A percentile compares a stretch with the other conserved stretches of the same genome.
phyloP scores from a whole-genome alignment of 2,113 vertebrate genomes.

The Rhadina sibilatrix region DNA sequence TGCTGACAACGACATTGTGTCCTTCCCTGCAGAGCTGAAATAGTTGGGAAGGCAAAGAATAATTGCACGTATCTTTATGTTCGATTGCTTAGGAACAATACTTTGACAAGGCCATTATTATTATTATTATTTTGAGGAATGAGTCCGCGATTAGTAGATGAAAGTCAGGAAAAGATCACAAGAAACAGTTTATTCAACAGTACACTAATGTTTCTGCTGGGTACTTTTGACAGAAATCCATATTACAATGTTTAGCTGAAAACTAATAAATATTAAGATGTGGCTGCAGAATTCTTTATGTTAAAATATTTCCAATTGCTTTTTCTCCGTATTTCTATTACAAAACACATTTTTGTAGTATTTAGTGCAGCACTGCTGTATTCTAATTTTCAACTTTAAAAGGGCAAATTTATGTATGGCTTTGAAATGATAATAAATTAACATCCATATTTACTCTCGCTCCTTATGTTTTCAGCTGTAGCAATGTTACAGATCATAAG shows the following conservation, averaged over 20 bases:
- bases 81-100: not conserved
- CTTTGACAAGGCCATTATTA: not conserved
- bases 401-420: not conserved
- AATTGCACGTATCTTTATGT: not conserved
- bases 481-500: not conserved
- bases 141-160: not conserved
- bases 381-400: not conserved
- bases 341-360: not conserved
- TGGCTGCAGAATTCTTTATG: not conserved
- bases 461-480: not conserved
- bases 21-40: not conserved
- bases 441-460: not conserved
- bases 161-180: not conserved
- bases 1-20: not conserved
- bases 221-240: not conserved
- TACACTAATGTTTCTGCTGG: not conserved
- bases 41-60: not conserved
- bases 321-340: not conserved
- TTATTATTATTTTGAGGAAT: not conserved
- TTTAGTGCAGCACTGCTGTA: not conserved
- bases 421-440: not conserved
- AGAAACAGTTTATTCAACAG: not conserved
- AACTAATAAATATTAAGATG: not conserved
- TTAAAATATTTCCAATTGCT: not conserved
- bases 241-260: not conserved